Conservation (phyloP, 2,113 vertebrate genomes). For the Gymnogyps californianus region DNA sequence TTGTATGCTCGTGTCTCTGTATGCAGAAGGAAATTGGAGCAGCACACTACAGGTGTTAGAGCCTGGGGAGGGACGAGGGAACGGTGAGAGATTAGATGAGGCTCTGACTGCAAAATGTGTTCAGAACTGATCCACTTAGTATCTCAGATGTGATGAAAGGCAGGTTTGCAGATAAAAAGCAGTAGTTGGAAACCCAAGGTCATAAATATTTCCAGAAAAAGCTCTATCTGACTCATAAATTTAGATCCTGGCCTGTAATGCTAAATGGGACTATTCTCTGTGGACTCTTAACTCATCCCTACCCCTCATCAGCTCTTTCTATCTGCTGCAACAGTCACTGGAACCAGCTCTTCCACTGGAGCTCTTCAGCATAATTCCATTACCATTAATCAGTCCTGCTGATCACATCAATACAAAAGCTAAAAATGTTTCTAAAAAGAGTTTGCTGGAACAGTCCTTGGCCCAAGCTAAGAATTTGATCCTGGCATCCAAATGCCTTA, state of each 20-base stretch:
- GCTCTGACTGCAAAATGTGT: neutral
- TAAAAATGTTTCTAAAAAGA: neutral
- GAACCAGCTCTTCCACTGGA: neutral
- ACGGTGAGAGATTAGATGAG: neutral
- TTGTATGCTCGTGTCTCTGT: neutral
- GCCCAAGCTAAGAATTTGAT: neutral
- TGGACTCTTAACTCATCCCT: neutral
- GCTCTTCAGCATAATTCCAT: neutral
- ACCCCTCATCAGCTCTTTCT: neutral
- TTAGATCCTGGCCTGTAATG: neutral
- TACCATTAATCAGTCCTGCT: neutral
- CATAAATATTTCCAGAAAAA: neutral
- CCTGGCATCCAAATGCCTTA: neutral
- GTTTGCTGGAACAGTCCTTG: neutral
- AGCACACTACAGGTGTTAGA: neutral
- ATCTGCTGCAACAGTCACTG: neutral
- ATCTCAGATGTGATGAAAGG: neutral
- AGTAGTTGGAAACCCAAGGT: neutral
- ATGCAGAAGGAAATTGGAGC: neutral
- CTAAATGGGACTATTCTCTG: neutral
- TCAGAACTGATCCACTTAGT: neutral
- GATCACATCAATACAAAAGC: neutral
- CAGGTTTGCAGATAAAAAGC: neutral
- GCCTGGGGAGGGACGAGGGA: accelerated
- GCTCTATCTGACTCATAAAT: neutral